Conservation (phyloP, 2,113 vertebrate species). For the Cygnus buccinator region DNA sequence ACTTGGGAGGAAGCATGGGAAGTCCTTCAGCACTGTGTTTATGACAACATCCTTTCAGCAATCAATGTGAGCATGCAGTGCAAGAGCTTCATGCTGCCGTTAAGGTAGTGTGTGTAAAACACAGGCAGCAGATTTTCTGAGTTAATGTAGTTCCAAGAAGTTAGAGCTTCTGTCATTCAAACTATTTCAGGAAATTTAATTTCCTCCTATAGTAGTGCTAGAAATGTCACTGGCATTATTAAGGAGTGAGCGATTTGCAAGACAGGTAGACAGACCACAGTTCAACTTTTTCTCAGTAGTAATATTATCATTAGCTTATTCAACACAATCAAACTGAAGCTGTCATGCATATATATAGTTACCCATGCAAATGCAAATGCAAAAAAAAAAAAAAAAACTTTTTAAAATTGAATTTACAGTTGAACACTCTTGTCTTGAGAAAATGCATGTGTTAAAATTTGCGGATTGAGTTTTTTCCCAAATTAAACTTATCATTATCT, state of each 20-base stretch:
- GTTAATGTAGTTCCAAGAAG: background rate
- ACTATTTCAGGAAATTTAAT: background rate
- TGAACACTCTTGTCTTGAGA: background rate
- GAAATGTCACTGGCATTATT: background rate
- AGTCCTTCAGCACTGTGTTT: background rate
- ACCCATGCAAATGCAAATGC: background rate
- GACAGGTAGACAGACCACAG: background rate
- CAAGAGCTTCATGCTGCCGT: background rate
- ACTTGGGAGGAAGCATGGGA: background rate
- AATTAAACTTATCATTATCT: background rate
- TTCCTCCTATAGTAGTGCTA: background rate
- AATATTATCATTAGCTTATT: background rate
- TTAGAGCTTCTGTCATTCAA: background rate
- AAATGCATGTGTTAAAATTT: background rate
- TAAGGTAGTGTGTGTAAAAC: background rate
- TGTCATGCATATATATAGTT: background rate
- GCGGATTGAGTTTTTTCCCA: background rate
- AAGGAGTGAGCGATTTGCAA: background rate
- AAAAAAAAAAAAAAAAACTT: too few species aligned
- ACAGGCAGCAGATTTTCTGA: background rate
- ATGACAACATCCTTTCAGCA: background rate
- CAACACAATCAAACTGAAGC: background rate
- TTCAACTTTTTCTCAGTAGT: background rate
- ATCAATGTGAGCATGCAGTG: background rate
- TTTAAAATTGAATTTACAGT: background rate